Evolutionary conservation across 2,113 vertebrate species (phyloP).

Genomic region (Copsychus sechellarum): DNA sequence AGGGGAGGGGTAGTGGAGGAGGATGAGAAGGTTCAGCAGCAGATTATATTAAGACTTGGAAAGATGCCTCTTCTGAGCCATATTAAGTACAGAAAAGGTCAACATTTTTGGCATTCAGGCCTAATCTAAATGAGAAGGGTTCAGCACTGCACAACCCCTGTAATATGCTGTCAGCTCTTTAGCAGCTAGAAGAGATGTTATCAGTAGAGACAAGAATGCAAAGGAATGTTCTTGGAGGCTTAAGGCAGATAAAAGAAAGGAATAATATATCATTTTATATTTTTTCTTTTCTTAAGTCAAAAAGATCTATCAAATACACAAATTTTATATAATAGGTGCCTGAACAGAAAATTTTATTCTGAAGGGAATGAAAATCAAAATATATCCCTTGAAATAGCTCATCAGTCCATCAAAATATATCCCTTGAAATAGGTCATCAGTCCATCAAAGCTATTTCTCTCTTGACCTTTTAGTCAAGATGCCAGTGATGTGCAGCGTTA

Average conservation of each 20-base stretch:
- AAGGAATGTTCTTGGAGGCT: neutral
- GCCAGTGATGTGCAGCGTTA: neutral
- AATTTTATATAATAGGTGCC: neutral
- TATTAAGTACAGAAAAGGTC: constrained; percentile 57
- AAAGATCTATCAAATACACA: neutral
- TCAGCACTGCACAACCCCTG: neutral
- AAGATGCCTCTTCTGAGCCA: constrained; percentile 31
- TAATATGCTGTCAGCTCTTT: constrained; percentile 42
- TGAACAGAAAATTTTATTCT: neutral
- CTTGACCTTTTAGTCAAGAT: neutral
- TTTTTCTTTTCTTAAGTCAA: neutral
- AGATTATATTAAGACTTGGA: constrained; percentile 55
- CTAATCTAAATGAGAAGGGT: constrained; percentile 28
- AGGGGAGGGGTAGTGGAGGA: neutral
- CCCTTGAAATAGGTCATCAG: neutral
- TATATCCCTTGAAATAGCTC: neutral
- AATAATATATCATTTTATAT: neutral
- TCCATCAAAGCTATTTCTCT: neutral
- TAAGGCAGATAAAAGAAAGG: constrained; percentile 13
- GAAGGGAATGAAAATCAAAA: neutral
- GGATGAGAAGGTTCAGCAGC: constrained; percentile 19
- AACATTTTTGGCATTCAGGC: constrained; percentile 55
- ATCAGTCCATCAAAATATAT: neutral
- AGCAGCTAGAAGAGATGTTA: constrained; percentile 53
- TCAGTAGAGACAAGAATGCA: constrained; percentile 32